These are phyloP conservation scores for Metellina segmentata DNA, from an alignment of 2,888 invertebrate genomes.

Conservation along the genomic window DNA sequence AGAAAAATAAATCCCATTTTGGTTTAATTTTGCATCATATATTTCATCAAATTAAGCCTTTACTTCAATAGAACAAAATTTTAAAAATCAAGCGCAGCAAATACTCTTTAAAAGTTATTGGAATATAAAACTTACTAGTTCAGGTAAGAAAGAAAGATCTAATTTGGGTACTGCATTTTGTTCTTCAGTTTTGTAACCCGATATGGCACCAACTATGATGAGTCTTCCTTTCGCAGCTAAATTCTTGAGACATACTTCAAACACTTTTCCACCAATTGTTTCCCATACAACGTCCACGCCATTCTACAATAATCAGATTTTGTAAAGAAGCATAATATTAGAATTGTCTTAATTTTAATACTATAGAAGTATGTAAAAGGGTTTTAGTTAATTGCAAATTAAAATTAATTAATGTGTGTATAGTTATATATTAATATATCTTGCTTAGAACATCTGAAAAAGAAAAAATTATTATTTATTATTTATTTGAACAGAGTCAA, in stretches of 20 bases:
- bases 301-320: slow-evolving; percentile 7
- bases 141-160: slow-evolving; percentile 44
- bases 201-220: slow-evolving; percentile 80
- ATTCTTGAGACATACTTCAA: slow-evolving; percentile 70
- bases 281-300: slow-evolving; percentile 77
- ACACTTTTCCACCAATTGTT: slow-evolving; percentile 75
- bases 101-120: neutral
- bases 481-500: too few relatives aligned
- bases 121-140: slow-evolving; percentile 19
- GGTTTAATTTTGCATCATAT: too few relatives aligned
- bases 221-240: slow-evolving; percentile 80
- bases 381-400: too few relatives aligned
- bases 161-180: neutral
- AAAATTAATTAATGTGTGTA: too few relatives aligned
- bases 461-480: too few relatives aligned
- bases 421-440: too few relatives aligned
- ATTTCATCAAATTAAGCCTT: too few relatives aligned
- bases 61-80: too few relatives aligned
- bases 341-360: too few relatives aligned
- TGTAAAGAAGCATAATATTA: neutral
- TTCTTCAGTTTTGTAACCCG: slow-evolving; percentile 79
- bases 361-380: too few relatives aligned
- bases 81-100: neutral
- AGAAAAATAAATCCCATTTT: too few relatives aligned
- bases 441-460: too few relatives aligned